Percentiles rank a stretch among this genome's conserved stretches.
Conservation (phyloP, 2,888 invertebrate genomes). For the Azorinus chamasolen region DNA sequence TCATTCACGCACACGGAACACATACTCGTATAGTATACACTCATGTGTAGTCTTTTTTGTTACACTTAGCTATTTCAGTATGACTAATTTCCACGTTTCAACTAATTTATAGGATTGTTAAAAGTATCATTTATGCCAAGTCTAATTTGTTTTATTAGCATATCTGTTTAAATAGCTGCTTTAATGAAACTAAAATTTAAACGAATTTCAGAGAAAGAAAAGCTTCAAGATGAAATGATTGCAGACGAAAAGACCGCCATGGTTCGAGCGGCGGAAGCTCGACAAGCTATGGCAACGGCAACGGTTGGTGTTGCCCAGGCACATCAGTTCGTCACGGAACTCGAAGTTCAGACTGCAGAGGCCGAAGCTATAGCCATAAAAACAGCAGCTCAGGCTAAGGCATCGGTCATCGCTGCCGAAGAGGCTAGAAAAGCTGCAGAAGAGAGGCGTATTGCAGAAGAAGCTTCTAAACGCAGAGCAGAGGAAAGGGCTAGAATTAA, state of each 20-base stretch:
- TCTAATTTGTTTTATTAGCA: too few relatives aligned
- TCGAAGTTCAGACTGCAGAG: slow-evolving; percentile 67
- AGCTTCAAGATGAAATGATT: slow-evolving; percentile 62
- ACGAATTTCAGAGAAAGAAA: slow-evolving; percentile 62
- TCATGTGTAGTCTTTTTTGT: too few relatives aligned
- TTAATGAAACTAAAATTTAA: too few relatives aligned
- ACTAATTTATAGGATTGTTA: too few relatives aligned
- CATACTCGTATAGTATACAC: too few relatives aligned
- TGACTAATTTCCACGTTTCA: too few relatives aligned
- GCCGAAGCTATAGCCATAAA: slow-evolving; percentile 68
- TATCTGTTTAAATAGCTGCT: too few relatives aligned
- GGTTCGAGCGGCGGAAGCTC: slow-evolving; percentile 71
- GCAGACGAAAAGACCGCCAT: slow-evolving; percentile 68
- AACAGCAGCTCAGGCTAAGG: slow-evolving; percentile 63
- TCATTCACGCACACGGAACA: too few relatives aligned
- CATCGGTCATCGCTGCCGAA: slow-evolving; percentile 60
- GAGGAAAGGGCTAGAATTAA: slow-evolving; percentile 70
- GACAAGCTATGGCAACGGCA: slow-evolving; percentile 67
- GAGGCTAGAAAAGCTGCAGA: slow-evolving; percentile 71
- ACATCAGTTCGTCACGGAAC: slow-evolving; percentile 63
- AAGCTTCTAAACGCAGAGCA: slow-evolving; percentile 68
- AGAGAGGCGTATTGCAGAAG: slow-evolving; percentile 69
- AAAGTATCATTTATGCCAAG: too few relatives aligned
- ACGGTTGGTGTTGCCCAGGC: slow-evolving; percentile 66
- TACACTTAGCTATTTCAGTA: too few relatives aligned